Evolutionary conservation across 1,140 invertebrate genomes (phyloP).

Genomic region (Saxidomus purpurata): DNA sequence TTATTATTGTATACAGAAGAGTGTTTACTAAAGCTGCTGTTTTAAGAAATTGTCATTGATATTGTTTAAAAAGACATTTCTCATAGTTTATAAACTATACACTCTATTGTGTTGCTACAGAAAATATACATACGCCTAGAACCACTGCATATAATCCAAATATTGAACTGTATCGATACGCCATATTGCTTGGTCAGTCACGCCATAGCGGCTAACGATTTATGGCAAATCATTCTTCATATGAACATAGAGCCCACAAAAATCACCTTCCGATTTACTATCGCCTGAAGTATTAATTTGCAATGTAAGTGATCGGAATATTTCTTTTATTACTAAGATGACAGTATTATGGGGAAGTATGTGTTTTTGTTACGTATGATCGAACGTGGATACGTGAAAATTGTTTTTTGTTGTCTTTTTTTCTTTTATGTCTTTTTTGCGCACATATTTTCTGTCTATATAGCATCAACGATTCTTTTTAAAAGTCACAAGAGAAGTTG

Average conservation of each 20-base stretch:
- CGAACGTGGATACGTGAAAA: neutral
- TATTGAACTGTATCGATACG: neutral
- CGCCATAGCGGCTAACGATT: neutral
- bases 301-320: neutral
- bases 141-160: neutral
- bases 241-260: neutral
- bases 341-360: neutral
- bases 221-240: neutral
- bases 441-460: too few species aligned
- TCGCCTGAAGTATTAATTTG: neutral
- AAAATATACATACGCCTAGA: neutral
- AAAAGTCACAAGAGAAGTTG: too few species aligned
- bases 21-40: too few species aligned
- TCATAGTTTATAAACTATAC: too few species aligned
- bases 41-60: too few species aligned
- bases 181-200: neutral
- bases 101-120: too few species aligned
- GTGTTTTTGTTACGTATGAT: constrained; percentile 11
- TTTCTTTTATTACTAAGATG: neutral
- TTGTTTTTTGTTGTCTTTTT: too few species aligned
- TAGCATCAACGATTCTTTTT: too few species aligned
- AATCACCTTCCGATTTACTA: neutral
- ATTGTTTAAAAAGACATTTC: too few species aligned
- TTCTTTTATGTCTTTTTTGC: too few species aligned
- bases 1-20: too few species aligned